Evolutionary conservation across 2,113 vertebrate genomes (phyloP).

Genomic region (Elaphurus davidianus): DNA sequence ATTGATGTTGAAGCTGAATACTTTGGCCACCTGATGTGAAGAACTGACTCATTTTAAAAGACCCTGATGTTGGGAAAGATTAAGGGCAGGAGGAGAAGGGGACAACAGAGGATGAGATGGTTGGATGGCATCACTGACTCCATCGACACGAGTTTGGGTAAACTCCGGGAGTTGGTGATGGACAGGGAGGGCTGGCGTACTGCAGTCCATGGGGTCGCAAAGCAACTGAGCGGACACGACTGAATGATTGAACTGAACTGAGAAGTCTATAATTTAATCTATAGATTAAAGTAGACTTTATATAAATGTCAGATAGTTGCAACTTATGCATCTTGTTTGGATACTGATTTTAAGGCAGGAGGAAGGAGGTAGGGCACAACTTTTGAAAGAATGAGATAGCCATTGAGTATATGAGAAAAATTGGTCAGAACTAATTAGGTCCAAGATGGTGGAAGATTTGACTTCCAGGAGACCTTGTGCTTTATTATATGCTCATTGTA

Average conservation of each 20-base stretch:
- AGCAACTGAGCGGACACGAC: accelerated
- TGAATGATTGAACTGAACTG: background rate
- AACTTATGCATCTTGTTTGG: background rate
- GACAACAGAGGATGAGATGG: background rate
- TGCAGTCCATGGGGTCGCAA: background rate
- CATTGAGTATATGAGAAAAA: background rate
- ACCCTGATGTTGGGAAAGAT: background rate
- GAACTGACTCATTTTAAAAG: background rate
- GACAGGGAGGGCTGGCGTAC: no score
- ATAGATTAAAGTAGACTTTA: background rate
- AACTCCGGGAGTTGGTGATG: no score
- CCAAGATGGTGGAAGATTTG: background rate
- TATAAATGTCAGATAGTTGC: background rate
- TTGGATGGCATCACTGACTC: background rate
- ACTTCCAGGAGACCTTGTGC: background rate
- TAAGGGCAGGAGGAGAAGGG: background rate
- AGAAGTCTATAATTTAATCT: background rate
- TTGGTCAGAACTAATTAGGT: background rate
- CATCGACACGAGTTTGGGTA: no score
- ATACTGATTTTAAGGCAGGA: background rate
- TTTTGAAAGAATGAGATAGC: background rate
- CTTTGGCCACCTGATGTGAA: background rate
- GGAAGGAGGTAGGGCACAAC: background rate
- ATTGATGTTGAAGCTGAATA: background rate
- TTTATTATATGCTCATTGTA: background rate